Percentiles rank a stretch among this genome's conserved stretches.
Evolutionary conservation across 2,888 invertebrate species (phyloP).

Genomic region (Apamea crenata): DNA sequence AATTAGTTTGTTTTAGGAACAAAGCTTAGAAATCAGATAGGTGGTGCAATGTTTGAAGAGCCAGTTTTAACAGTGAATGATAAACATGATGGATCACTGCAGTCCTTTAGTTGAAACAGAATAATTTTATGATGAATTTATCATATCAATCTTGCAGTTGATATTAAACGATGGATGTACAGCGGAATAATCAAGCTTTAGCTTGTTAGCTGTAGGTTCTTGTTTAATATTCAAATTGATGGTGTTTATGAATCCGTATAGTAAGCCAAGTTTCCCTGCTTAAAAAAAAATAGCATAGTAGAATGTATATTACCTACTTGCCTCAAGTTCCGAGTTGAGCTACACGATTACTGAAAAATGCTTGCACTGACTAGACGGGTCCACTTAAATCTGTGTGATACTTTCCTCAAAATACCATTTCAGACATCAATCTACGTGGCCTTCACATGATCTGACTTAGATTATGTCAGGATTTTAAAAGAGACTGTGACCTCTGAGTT

Average conservation of each 20-base stretch:
- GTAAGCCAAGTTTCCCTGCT: neutral
- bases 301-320: neutral
- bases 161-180: conserved; percentile 45
- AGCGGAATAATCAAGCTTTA: conserved; percentile 18
- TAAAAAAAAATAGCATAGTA: neutral
- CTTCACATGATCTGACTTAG: neutral
- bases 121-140: conserved; percentile 52
- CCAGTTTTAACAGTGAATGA: conserved; percentile 39
- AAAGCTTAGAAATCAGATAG: neutral
- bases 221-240: conserved; percentile 38
- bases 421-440: neutral
- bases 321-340: neutral
- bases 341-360: neutral
- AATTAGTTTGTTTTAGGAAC: neutral
- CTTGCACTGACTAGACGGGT: neutral
- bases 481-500: neutral
- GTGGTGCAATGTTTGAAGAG: conserved; percentile 22
- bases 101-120: conserved; percentile 42
- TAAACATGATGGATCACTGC: conserved; percentile 44
- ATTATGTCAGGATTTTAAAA: neutral
- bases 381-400: neutral
- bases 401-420: neutral
- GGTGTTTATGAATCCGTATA: conserved; percentile 10
- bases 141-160: conserved; percentile 55
- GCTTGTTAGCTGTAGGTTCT: conserved; percentile 5